A percentile compares a stretch with the other conserved stretches of the same genome.
These are phyloP conservation scores for Drosophila mettleri DNA, from an alignment of 2,888 invertebrate species.

Conservation along the genomic window DNA sequence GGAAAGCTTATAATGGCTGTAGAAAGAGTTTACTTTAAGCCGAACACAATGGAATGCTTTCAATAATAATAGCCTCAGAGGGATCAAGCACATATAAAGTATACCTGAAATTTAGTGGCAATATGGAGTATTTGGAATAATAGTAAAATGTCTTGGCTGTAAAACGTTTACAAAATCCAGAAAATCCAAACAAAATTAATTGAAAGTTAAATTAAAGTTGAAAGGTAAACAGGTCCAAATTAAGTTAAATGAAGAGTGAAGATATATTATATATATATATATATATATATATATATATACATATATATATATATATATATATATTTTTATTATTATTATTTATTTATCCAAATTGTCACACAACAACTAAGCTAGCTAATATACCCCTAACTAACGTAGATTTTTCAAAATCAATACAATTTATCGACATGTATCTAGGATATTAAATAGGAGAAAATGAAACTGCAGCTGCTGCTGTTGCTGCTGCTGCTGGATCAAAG, in stretches of 20 bases:
- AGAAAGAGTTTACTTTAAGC: no score
- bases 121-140: no score
- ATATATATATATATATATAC: background rate
- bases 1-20: background rate
- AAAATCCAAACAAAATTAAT: no score
- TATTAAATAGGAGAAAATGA: slow-evolving; percentile 71
- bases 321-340: background rate
- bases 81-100: no score
- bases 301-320: background rate
- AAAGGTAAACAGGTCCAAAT: background rate
- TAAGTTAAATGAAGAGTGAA: background rate
- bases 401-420: slow-evolving; percentile 56
- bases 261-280: no score
- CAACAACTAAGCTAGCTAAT: slow-evolving; percentile 10
- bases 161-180: no score
- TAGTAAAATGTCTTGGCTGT: no score
- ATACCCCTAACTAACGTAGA: background rate
- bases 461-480: slow-evolving; percentile 46
- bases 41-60: no score
- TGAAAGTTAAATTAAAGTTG: no score
- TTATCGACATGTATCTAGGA: slow-evolving; percentile 58
- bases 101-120: no score
- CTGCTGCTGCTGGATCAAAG: slow-evolving; percentile 38
- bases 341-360: background rate
- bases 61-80: no score